These are phyloP conservation scores for Notothenia coriiceps DNA, from an alignment of 2,113 vertebrate species.

Conservation along the genomic window DNA sequence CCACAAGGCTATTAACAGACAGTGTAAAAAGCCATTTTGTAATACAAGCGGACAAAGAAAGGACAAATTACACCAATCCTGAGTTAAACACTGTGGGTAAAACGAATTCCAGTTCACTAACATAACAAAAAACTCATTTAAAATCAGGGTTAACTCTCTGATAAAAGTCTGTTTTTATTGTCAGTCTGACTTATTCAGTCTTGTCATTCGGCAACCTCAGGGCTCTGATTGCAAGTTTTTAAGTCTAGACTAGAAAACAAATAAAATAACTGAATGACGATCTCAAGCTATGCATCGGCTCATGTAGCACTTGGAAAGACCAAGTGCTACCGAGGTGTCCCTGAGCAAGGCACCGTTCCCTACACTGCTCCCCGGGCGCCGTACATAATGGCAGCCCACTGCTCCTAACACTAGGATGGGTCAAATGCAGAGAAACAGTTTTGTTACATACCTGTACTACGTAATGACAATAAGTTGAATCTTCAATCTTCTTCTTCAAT, in stretches of 20 bases:
- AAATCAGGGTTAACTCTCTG: neutral
- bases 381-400: no score
- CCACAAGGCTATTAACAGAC: neutral
- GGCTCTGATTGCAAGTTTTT: neutral
- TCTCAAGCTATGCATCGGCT: neutral
- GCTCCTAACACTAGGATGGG: no score
- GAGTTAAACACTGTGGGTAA: neutral
- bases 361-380: no score
- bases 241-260: neutral
- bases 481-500: no score
- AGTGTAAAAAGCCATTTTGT: neutral
- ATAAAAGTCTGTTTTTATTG: neutral
- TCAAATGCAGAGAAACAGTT: no score
- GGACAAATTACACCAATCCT: neutral
- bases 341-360: no score
- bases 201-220: neutral
- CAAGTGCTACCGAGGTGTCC: no score
- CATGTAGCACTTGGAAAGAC: no score
- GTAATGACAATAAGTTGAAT: no score
- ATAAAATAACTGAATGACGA: neutral
- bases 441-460: no score
- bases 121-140: neutral
- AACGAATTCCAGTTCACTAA: neutral
- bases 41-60: neutral
- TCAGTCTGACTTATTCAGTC: conserved; percentile 9